Evolutionary conservation across 2,888 invertebrate genomes (phyloP), one percentile per base, ranked within the genome.

Genomic region (Malthinus flaveolus): DNA sequence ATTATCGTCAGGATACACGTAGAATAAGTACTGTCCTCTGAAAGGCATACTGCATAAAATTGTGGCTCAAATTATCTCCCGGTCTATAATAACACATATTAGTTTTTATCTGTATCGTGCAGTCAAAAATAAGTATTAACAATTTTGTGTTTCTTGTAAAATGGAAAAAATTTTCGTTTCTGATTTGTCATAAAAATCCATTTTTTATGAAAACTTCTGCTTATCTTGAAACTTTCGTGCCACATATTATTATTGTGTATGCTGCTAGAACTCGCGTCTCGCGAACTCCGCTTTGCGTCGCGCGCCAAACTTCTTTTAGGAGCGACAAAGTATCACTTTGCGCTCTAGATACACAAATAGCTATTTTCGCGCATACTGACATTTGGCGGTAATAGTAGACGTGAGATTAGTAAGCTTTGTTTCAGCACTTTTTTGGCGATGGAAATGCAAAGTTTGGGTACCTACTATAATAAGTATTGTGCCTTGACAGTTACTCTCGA

Each of bases 381-480:
- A 51, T 42, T 57, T 51, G 52, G 47, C 56, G 39, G 23, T 56
- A 51, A 56, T 51, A 39, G 56, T 51, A 39, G 56, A 48, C 51
- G 48, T 57, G 50, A 15, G 39, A 46, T 56, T 56, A 42, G 39
- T 31, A 32, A 12, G 51, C 47, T 13, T 47, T 44, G 32, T 50
- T 50, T 56, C 49, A 49, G 49, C 49, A 49, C 49, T 50, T 49
- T 50, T 44, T 36, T 56, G 13, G 35, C 49, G 11, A 49, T 56
- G 49, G 49, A 56, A 56, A 56, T 56, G 56, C 56, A 50, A 50
- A 56, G 49, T 56, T 56, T 50, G 56, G n/a, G n/a, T n/a, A n/a
- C 56, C 32, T 46, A 15, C 32, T 42, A 42, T 42, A 13, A n/a
- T n/a, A n/a, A n/a, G n/a, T n/a, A n/a, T n/a, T n/a, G n/a, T n/a